Evolutionary conservation across 2,797 vertebrate species (phyloP), one percentile per base, ranked within the genome.

Genomic region (Basileuterus tristriatus): DNA sequence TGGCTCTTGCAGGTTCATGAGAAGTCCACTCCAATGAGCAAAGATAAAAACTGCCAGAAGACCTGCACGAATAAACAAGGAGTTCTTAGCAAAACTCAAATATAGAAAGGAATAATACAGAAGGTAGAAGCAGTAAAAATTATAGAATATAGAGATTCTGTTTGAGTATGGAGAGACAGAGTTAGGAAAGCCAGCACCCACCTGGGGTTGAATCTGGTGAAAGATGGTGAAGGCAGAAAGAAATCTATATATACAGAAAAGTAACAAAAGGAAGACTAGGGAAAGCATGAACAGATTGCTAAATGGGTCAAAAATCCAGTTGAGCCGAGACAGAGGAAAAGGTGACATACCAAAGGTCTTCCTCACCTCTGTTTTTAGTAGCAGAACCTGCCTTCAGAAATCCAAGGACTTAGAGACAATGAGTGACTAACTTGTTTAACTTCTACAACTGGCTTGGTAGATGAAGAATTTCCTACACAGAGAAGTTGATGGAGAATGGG

Each of bases 311-410:
- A n/a, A 29, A 63, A 12, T 15, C 5, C 21, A n/a, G 8, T 7
- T 43, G 63, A 49, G 27, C 3, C 0, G 0, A 11, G 29, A 34
- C 12, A 18, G 0, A 15, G 15, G 27, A 83, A 69, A 58, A 64
- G 17, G 8, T 44, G n/a, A 56, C 1, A 7, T n/a, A 76, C 8
- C 24, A 76, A 63, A 21, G 6, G 8, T 15, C 23, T 37, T 56
- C 16, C 8, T 55, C 14, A n/a, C 9, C 27, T 76, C n/a, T 11
- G 2, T 37, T 63, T 82, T 89, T 11, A 50, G 16, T 13, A 69
- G 32, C 11, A 82, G 63, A 41, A 49, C 6, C 11, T 49, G 5
- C 27, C 49, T 43, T 43, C n/a, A 83, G 37, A 58, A 76, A 63
- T 76, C 9, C 64, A 63, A 34, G 17, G 14, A 63, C 9, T 4